These are phyloP conservation scores for Lepidocyrtinus sp. DNA, from an alignment of 2,888 invertebrate genomes.

Conservation along the genomic window DNA sequence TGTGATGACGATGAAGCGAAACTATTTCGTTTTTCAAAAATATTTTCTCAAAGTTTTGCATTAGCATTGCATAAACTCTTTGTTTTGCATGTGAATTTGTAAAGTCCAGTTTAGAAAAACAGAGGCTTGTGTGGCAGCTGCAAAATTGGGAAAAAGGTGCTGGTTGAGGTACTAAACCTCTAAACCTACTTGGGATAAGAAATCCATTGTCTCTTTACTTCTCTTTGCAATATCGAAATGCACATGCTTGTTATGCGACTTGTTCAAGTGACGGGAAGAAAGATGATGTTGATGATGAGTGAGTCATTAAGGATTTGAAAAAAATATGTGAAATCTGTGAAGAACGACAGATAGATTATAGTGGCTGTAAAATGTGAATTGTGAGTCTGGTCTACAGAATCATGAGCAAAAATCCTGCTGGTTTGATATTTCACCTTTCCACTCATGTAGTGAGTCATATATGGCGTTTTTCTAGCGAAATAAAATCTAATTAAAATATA, in stretches of 20 bases:
- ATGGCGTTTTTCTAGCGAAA: background rate
- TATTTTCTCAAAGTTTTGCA: too few relatives aligned
- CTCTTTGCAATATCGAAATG: background rate
- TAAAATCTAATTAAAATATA: constrained; percentile 9
- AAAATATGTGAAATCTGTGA: constrained; percentile 18
- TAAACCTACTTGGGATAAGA: background rate
- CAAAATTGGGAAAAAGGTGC: background rate
- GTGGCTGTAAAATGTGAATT: constrained; percentile 1
- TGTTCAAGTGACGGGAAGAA: background rate
- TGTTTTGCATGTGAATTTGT: background rate
- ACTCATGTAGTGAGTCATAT: background rate
- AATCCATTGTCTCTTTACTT: background rate
- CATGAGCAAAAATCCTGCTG: too few relatives aligned
- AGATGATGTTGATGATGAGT: constrained; percentile 17
- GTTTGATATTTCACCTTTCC: too few relatives aligned
- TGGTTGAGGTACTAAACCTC: background rate
- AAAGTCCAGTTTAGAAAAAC: background rate
- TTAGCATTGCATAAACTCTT: too few relatives aligned
- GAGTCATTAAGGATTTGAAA: constrained; percentile 33
- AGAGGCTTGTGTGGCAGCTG: background rate
- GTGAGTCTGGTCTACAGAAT: background rate
- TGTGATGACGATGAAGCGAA: background rate
- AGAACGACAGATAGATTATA: constrained; percentile 1
- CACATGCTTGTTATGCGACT: background rate
- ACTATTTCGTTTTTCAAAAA: background rate